Conservation (phyloP, 2,888 invertebrate species). For the Trissolcus brochymenae region DNA sequence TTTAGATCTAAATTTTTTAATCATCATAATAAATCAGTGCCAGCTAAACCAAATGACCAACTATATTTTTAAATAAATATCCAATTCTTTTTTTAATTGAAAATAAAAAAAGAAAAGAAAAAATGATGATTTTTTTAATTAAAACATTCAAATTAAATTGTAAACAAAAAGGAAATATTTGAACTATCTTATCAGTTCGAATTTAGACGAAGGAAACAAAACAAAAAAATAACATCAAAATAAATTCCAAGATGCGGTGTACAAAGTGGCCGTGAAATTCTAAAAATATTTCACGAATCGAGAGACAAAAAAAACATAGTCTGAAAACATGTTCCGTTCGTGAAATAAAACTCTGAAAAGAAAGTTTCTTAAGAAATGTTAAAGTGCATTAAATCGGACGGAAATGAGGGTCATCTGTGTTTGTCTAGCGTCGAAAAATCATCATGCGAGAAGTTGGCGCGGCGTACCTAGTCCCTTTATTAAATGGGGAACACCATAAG, state of each 20-base stretch:
- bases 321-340: not conserved
- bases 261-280: not conserved
- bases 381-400: conserved; percentile 12
- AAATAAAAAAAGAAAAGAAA: too few species aligned
- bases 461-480: conserved; percentile 38
- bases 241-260: not conserved
- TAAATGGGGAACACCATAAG: conserved; percentile 49
- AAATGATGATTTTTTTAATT: too few species aligned
- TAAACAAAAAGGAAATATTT: too few species aligned
- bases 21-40: too few species aligned
- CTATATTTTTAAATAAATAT: too few species aligned
- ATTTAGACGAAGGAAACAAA: too few species aligned
- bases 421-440: conserved; percentile 28
- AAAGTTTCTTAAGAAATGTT: not conserved
- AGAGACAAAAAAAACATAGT: not conserved
- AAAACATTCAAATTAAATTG: too few species aligned
- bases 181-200: too few species aligned
- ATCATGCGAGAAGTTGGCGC: conserved; percentile 13
- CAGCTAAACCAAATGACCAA: too few species aligned
- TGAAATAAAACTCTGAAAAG: not conserved
- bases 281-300: not conserved
- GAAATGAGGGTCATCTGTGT: conserved; percentile 41
- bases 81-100: too few species aligned
- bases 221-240: not conserved
- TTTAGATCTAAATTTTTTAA: too few species aligned